Evolutionary conservation across 1,140 invertebrate genomes (phyloP), one percentile per base, ranked within the genome.

Genomic region (Drosophila orosa): DNA sequence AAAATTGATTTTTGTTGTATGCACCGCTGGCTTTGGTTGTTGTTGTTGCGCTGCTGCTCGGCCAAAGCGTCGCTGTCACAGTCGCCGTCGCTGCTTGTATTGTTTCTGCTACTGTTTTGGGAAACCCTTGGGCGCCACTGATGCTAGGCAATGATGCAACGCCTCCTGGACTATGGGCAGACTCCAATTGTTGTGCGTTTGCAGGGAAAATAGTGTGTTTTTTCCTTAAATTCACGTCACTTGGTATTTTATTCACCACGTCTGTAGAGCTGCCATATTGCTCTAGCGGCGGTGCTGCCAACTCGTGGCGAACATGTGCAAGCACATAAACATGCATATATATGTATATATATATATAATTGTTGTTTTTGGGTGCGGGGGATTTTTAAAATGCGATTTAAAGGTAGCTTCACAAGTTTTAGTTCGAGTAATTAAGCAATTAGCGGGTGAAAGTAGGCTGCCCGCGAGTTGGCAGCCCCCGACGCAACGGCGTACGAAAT

Each of bases 181-280:
- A 29, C 65, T 27, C 48, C 24, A 33, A 45, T 47, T 24, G 27
- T 37, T 71, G 50, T 56, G 52, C 27, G 31, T 72, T 86, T 76
- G 45, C 57, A 57, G 58, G 3, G 33, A 44, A 71, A 82, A 79
- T 73, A 63, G 66, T 84, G 79, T 86, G 22, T 68, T 87, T 78
- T 86, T 74, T 56, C 75, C 59, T 57, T 56, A 71, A 86, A 78
- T 86, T 86, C 83, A 86, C 84, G 75, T 87, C 83, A 86, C 83
- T 83, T 84, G 48, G 61, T 35, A 62, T 59, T 39, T 55, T 63
- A 86, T 87, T 86, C 83, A 86, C 83, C 83, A 86, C 83, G 63
- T 76, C 71, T 86, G 61, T 29, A 68, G 79, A 61, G 67, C 58
- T 83, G 33, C 80, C 80, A 83, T 73, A 52, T 68, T 79, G 33